Conservation (phyloP, 2,797 vertebrate genomes). For the Gallinago stenura region DNA sequence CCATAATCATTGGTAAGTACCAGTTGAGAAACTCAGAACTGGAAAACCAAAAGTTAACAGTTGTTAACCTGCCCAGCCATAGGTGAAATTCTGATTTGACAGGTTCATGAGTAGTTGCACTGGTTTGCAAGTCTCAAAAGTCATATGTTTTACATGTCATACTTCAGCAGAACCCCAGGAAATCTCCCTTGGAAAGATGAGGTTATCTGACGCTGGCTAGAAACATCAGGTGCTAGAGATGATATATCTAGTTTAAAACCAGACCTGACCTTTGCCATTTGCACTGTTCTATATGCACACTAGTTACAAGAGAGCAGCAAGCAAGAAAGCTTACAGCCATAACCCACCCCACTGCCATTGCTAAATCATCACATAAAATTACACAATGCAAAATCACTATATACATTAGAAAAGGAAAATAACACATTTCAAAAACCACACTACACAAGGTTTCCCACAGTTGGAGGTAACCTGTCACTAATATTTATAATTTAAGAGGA, state of each 20-base stretch:
- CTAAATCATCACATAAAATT: background rate
- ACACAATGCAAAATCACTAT: background rate
- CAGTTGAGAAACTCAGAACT: background rate
- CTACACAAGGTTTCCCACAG: background rate
- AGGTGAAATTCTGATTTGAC: background rate
- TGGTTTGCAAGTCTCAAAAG: background rate
- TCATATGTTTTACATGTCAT: background rate
- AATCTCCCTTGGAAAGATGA: background rate
- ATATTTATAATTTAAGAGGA: background rate
- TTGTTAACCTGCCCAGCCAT: background rate
- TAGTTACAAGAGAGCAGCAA: background rate
- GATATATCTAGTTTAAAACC: background rate
- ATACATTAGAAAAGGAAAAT: background rate
- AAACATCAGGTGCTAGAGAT: background rate
- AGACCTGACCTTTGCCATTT: background rate
- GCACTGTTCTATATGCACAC: rapidly evolving
- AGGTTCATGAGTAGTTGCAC: background rate
- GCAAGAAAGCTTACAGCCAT: background rate
- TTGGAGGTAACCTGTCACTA: background rate
- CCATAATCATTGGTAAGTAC: background rate
- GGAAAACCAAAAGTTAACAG: background rate
- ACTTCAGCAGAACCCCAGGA: background rate
- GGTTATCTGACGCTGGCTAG: background rate
- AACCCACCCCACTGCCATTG: background rate
- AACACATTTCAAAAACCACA: background rate